Evolutionary conservation across 2,888 invertebrate species (phyloP), one percentile per base, ranked within the genome.

Genomic region (Daptonema setosum): DNA sequence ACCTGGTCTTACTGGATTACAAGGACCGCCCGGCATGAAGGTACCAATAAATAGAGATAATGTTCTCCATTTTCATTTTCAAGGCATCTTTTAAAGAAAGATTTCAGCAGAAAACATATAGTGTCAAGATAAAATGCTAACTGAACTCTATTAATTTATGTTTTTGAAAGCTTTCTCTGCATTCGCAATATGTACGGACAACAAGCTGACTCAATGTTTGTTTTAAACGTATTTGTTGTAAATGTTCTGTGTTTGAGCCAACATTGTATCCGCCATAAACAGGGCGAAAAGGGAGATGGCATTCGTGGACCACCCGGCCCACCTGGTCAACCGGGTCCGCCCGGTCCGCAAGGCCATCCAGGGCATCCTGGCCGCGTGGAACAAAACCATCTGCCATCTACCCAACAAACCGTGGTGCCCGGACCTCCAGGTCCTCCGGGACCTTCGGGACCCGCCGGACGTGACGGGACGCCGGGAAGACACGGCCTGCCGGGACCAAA

Each of bases 331-430:
- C 51, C 54, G 22, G 57, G 67, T 2, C 65, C 59, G 28, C 62
- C 63, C 2, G 67, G 60, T 25, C 62, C 61, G 25, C 59, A 59
- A 41, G 67, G 57, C 50, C 60, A 60, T 48, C 52, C 61, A 22
- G 67, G 67, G 22, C 59, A n/a, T n/a, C n/a, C n/a, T n/a, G n/a
- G n/a, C n/a, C n/a, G n/a, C n/a, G n/a, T n/a, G n/a, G n/a, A n/a
- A n/a, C n/a, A n/a, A n/a, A n/a, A n/a, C n/a, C n/a, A n/a, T n/a
- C n/a, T n/a, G n/a, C n/a, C n/a, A n/a, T n/a, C n/a, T n/a, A n/a
- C n/a, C n/a, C n/a, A n/a, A n/a, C n/a, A n/a, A n/a, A n/a, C n/a
- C n/a, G n/a, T n/a, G n/a, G n/a, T 61, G 5, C 61, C 61, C 11
- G 62, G 63, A 14, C 62, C 62, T 45, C 29, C 52, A 17, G 29